Percentiles rank a stretch among this genome's conserved stretches.
Conservation (phyloP, 1,140 invertebrate genomes). For the Lepidostoma basale region DNA sequence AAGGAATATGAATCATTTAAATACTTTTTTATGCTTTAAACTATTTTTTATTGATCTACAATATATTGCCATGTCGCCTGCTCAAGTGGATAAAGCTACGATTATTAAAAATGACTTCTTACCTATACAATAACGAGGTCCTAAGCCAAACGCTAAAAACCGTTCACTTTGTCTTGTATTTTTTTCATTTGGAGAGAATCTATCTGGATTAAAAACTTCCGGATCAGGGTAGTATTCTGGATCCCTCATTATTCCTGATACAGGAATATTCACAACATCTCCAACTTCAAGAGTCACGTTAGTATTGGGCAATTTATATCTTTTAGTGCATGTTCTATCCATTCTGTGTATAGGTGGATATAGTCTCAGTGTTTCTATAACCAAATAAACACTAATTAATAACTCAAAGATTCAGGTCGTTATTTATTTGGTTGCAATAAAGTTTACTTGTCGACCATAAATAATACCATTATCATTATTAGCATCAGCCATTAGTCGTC, state of each 20-base stretch:
- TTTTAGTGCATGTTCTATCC: slow-evolving; percentile 42
- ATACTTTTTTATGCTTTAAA: too few relatives aligned
- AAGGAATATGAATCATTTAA: too few relatives aligned
- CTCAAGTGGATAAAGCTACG: too few relatives aligned
- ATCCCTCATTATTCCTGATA: slow-evolving; percentile 54
- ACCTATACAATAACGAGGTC: slow-evolving; percentile 63
- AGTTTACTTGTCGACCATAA: too few relatives aligned
- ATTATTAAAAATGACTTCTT: too few relatives aligned
- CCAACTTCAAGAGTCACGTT: slow-evolving; percentile 58
- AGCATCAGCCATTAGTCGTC: too few relatives aligned
- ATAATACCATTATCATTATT: too few relatives aligned
- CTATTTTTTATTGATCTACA: too few relatives aligned
- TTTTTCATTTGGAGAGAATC: slow-evolving; percentile 50
- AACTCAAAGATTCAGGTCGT: too few relatives aligned
- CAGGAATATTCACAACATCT: slow-evolving; percentile 56
- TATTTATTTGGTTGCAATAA: too few relatives aligned
- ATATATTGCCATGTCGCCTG: too few relatives aligned
- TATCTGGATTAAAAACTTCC: slow-evolving; percentile 53
- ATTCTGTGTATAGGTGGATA: slow-evolving; percentile 47
- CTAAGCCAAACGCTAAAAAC: slow-evolving; percentile 63
- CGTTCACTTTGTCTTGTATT: slow-evolving; percentile 50
- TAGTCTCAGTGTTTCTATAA: slow-evolving; percentile 50
- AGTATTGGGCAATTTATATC: slow-evolving; percentile 56
- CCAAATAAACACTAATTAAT: too few relatives aligned
- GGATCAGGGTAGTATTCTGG: slow-evolving; percentile 51